Percentiles rank a stretch among this genome's conserved stretches.
These are phyloP conservation scores for Rhynchopsitta pachyrhyncha DNA, from an alignment of 2,113 vertebrate species.

Conservation along the genomic window DNA sequence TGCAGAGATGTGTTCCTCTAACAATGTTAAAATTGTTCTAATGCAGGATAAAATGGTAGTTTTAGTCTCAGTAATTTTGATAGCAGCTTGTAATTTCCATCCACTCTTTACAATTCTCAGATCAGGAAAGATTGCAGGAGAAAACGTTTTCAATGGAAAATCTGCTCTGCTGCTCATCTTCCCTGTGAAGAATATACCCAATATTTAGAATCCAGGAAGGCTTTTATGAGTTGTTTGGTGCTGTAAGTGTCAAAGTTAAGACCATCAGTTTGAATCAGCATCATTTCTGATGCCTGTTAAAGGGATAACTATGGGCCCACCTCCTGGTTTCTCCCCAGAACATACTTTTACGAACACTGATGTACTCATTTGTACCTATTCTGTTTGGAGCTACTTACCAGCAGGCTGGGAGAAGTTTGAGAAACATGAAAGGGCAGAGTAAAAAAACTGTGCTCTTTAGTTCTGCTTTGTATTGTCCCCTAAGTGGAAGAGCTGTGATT, in stretches of 20 bases:
- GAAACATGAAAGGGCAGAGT: neutral
- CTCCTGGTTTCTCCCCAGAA: neutral
- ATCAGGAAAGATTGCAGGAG: constrained; percentile 42
- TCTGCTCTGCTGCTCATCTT: constrained; percentile 17
- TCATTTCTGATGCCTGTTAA: neutral
- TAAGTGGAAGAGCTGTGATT: neutral
- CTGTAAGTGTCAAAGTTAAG: constrained; percentile 9
- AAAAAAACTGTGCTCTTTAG: neutral
- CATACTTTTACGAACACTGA: neutral
- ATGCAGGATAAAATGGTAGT: constrained; percentile 78
- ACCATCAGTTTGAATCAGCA: constrained; percentile 4
- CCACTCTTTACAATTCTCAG: constrained; percentile 62
- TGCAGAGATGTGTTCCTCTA: constrained; percentile 78
- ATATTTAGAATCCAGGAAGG: neutral
- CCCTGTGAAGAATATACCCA: neutral
- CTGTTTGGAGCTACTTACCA: neutral
- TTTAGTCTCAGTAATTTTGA: constrained; percentile 80
- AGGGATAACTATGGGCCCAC: neutral
- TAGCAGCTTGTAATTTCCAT: constrained; percentile 81
- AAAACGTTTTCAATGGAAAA: constrained; percentile 29
- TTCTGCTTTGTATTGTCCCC: neutral
- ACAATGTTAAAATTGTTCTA: constrained; percentile 83
- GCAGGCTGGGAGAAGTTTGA: neutral
- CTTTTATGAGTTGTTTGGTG: constrained; percentile 28
- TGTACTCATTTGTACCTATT: neutral